phyloP scores from a whole-genome alignment of 2,113 vertebrate species.

The Chunga burmeisteri region DNA sequence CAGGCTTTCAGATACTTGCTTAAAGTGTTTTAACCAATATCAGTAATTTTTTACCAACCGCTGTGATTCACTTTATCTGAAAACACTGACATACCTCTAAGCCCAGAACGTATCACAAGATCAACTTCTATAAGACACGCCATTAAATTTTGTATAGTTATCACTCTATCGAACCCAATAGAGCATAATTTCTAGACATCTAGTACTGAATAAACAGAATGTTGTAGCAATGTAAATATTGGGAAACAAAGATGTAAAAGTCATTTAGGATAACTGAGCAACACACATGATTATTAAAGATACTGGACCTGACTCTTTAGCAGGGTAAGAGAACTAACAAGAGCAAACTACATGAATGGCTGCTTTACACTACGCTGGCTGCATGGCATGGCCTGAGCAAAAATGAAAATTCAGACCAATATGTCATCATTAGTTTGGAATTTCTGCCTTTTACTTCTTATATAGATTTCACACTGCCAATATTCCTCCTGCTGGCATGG shows the following conservation, averaged over 20 bases:
- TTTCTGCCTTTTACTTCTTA: neutral
- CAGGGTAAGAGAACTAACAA: neutral
- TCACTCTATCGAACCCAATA: neutral
- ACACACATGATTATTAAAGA: neutral
- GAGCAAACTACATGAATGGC: rapidly evolving
- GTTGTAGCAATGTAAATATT: rapidly evolving
- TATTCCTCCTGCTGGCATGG: neutral
- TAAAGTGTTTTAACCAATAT: neutral
- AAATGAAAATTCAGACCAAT: neutral
- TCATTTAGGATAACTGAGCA: neutral
- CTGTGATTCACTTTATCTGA: neutral
- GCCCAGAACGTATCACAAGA: neutral
- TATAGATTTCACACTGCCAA: constrained; percentile 14
- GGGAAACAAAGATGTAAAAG: neutral
- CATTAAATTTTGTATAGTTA: neutral
- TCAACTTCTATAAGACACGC: neutral
- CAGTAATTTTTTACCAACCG: neutral
- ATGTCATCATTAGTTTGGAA: neutral
- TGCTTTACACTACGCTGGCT: neutral
- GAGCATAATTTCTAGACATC: neutral
- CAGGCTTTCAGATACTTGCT: neutral
- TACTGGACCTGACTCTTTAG: neutral
- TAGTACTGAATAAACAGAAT: neutral
- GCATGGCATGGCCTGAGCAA: neutral
- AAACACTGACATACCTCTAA: neutral